Evolutionary conservation across 2,797 vertebrate species (phyloP).

Genomic region (Darevskia mixta): DNA sequence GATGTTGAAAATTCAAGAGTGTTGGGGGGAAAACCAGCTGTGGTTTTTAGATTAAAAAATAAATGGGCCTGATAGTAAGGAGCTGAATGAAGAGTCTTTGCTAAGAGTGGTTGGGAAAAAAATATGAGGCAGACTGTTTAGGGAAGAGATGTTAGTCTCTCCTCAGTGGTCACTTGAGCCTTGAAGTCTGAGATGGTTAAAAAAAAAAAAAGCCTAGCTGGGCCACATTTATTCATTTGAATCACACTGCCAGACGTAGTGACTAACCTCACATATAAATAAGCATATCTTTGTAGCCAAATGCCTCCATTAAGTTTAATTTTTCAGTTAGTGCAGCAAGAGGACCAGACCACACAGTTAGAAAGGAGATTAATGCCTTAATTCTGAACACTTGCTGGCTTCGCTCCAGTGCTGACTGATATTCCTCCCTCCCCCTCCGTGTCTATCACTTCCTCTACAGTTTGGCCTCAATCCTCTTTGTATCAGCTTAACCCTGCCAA

Average conservation of each 20-base stretch:
- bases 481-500: neutral
- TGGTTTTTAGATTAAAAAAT: neutral
- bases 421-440: neutral
- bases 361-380: conserved; percentile 26
- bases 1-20: neutral
- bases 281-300: neutral
- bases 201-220: neutral
- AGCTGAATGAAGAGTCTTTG: neutral
- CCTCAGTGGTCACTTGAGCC: too few relatives aligned
- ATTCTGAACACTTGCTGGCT: conserved; percentile 16
- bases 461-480: conserved; percentile 8
- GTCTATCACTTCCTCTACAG: neutral
- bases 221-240: neutral
- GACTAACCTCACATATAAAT: neutral
- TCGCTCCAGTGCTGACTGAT: neutral
- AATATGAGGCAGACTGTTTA: neutral
- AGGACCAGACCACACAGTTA: neutral
- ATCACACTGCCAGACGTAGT: neutral
- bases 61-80: neutral
- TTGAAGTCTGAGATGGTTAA: neutral
- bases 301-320: neutral
- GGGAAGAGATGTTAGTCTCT: neutral
- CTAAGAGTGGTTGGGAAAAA: neutral
- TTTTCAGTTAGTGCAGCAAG: neutral
- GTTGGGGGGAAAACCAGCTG: too few relatives aligned